phyloP scores from a whole-genome alignment of 2,113 vertebrate genomes.

The Catharus fuscescens region DNA sequence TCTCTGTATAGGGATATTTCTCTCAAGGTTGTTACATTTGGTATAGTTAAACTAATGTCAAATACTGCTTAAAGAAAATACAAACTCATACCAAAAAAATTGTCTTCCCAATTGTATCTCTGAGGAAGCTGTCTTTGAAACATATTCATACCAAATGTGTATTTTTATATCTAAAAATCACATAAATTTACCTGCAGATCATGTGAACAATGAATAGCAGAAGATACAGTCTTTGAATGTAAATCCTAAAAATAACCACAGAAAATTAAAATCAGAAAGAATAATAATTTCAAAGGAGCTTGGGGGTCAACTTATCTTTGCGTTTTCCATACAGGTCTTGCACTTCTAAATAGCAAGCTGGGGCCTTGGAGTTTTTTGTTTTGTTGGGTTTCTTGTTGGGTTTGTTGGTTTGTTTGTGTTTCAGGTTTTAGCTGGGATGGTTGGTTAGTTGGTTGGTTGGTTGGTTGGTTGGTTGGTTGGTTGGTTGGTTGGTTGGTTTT shows the following conservation, averaged over 20 bases:
- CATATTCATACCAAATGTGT: rapidly evolving
- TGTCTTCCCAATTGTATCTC: background rate
- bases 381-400: background rate
- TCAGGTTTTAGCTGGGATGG: rapidly evolving
- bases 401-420: background rate
- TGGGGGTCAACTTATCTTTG: background rate
- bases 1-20: background rate
- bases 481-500: background rate
- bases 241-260: background rate
- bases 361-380: rapidly evolving
- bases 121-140: background rate
- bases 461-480: background rate
- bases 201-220: background rate
- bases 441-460: background rate
- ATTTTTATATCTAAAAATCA: background rate
- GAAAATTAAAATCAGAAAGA: background rate
- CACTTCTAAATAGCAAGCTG: background rate
- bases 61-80: background rate
- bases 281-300: background rate
- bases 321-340: background rate
- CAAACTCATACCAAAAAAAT: background rate
- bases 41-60: background rate
- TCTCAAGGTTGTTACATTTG: background rate
- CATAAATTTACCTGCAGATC: background rate
- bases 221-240: background rate